phyloP scores from a whole-genome alignment of 2,888 invertebrate genomes.

The Calameuta pallipes region DNA sequence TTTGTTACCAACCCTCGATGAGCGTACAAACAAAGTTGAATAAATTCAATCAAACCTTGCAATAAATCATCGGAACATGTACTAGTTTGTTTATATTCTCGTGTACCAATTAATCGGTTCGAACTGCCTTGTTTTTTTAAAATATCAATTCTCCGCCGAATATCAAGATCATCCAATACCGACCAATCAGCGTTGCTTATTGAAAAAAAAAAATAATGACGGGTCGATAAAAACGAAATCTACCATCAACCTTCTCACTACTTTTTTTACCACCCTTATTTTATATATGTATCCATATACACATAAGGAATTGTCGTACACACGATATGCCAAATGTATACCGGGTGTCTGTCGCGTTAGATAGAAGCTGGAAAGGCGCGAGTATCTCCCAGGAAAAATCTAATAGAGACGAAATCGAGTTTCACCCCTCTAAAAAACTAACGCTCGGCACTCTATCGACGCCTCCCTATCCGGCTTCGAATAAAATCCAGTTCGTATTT shows the following conservation, averaged over 20 bases:
- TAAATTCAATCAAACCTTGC: conserved; percentile 65
- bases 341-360: background rate
- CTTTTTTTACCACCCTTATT: too few relatives aligned
- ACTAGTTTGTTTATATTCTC: conserved; percentile 49
- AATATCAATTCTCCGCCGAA: too few relatives aligned
- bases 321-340: too few relatives aligned
- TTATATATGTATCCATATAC: too few relatives aligned
- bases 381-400: conserved; percentile 52
- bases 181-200: too few relatives aligned
- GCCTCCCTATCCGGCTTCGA: conserved; percentile 36
- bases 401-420: conserved; percentile 63
- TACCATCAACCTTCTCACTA: too few relatives aligned
- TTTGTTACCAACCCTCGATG: background rate
- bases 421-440: conserved; percentile 51
- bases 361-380: background rate
- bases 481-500: conserved; percentile 65
- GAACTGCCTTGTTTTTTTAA: background rate
- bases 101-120: conserved; percentile 59
- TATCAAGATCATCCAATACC: too few relatives aligned
- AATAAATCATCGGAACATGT: conserved; percentile 61
- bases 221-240: too few relatives aligned
- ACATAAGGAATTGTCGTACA: too few relatives aligned
- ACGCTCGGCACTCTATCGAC: conserved; percentile 36
- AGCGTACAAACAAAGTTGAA: conserved; percentile 54
- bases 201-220: too few relatives aligned